A percentile compares a stretch with the other conserved stretches of the same genome.
Evolutionary conservation across 2,797 vertebrate species (phyloP).

Genomic region (Pogoniulus pusillus): DNA sequence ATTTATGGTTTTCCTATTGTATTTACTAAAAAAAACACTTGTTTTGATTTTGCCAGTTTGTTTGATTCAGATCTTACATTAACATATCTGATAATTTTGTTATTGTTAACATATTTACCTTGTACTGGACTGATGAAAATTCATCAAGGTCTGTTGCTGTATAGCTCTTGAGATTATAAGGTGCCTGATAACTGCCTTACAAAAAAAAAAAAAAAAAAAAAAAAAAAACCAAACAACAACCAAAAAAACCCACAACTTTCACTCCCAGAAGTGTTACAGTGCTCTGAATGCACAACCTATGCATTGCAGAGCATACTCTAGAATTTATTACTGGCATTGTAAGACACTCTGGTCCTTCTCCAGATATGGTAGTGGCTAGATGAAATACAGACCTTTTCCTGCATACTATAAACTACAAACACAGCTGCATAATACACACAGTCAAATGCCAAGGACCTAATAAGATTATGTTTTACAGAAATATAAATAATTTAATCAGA

Average conservation of each 20-base stretch:
- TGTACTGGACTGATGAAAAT: neutral
- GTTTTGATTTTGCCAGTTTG: neutral
- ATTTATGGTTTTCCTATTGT: neutral
- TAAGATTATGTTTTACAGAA: slow-evolving; percentile 74
- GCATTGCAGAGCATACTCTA: neutral
- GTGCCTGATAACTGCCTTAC: neutral
- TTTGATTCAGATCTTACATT: neutral
- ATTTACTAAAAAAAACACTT: neutral
- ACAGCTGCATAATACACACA: slow-evolving; percentile 13
- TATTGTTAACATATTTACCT: neutral
- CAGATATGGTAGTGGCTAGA: neutral
- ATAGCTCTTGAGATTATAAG: neutral
- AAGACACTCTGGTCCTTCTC: neutral
- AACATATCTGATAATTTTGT: neutral
- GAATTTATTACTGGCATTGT: neutral
- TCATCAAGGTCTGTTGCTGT: neutral
- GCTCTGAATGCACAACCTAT: neutral
- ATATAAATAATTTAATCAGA: slow-evolving; percentile 83
- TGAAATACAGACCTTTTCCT: slow-evolving; percentile 13
- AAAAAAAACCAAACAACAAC: no score
- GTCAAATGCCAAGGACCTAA: slow-evolving; percentile 68
- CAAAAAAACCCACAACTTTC: no score
- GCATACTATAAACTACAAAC: neutral
- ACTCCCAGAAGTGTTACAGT: neutral
- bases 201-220: no score